Conservation (phyloP, 2,113 vertebrate genomes). For the Cynopterus brachyotis region DNA sequence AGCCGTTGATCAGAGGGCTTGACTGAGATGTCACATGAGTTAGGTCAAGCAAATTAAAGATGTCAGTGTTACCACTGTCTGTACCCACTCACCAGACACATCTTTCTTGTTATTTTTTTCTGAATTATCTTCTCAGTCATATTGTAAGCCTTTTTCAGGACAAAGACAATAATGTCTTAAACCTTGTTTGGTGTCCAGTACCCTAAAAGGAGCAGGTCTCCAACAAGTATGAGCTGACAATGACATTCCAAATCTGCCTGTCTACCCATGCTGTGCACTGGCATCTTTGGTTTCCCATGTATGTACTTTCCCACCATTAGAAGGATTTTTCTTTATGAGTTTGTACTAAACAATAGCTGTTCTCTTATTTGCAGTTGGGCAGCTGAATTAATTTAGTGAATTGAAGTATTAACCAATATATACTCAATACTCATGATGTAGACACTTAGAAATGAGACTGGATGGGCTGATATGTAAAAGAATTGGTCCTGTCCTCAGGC, state of each 20-base stretch:
- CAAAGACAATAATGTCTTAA: not conserved
- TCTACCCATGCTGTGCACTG: not conserved
- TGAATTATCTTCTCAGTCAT: not conserved
- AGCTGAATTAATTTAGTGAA: not conserved
- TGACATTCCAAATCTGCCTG: not conserved
- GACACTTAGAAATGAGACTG: not conserved
- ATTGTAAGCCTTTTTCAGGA: not conserved
- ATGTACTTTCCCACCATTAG: not conserved
- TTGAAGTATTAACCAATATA: not conserved
- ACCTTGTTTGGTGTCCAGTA: not conserved
- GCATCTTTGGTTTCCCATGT: not conserved
- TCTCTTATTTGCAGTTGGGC: not conserved
- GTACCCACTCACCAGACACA: not conserved
- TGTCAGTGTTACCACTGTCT: not conserved
- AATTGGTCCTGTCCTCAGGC: not conserved
- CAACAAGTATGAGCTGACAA: not conserved
- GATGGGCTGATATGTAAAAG: not conserved
- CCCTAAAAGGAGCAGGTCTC: not conserved
- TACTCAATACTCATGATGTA: not conserved
- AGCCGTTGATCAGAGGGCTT: not conserved
- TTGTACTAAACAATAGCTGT: not conserved
- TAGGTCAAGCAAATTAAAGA: not conserved
- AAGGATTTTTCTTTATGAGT: not conserved
- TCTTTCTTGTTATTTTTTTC: not conserved
- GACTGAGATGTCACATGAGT: not conserved